Percentiles rank a stretch among this genome's conserved stretches.
These are phyloP conservation scores for Hirudinaria manillensis DNA, from an alignment of 2,888 invertebrate species.

Conservation along the genomic window DNA sequence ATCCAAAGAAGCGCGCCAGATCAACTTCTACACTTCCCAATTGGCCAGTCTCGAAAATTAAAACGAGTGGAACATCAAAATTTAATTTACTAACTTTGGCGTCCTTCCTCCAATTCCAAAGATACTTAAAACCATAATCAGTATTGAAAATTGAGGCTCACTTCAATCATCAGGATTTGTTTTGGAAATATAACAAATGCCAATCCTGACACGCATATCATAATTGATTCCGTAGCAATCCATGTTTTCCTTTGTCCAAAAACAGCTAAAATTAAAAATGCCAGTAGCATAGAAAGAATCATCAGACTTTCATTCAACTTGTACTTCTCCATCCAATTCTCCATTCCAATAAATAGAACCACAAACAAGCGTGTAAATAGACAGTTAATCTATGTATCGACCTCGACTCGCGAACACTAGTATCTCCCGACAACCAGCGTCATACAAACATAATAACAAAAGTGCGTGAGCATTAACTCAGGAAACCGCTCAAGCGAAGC, in stretches of 20 bases:
- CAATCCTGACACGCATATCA: slow-evolving; percentile 32
- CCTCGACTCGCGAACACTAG: too few species aligned
- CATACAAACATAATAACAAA: too few species aligned
- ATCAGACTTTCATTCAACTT: slow-evolving; percentile 35
- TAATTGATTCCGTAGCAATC: slow-evolving; percentile 37
- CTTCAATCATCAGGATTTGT: background rate
- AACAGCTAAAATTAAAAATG: slow-evolving; percentile 37
- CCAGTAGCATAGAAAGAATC: slow-evolving; percentile 34
- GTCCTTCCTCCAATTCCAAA: too few species aligned
- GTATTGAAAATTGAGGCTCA: background rate
- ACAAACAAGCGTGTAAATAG: too few species aligned
- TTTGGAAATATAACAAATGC: slow-evolving; percentile 29
- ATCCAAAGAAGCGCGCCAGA: slow-evolving; percentile 34
- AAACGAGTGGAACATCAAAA: too few species aligned
- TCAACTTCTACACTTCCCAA: slow-evolving; percentile 32
- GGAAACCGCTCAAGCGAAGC: too few species aligned
- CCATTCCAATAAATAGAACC: background rate
- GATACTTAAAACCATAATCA: background rate
- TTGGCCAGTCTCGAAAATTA: slow-evolving; percentile 32
- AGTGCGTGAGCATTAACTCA: too few species aligned
- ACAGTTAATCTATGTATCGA: too few species aligned
- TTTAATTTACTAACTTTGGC: too few species aligned
- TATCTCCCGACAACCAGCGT: too few species aligned
- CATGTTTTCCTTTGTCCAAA: slow-evolving; percentile 37
- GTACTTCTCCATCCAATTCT: slow-evolving; percentile 32